These are phyloP conservation scores for Vireo altiloquus DNA, from an alignment of 2,113 vertebrate species.

Conservation along the genomic window DNA sequence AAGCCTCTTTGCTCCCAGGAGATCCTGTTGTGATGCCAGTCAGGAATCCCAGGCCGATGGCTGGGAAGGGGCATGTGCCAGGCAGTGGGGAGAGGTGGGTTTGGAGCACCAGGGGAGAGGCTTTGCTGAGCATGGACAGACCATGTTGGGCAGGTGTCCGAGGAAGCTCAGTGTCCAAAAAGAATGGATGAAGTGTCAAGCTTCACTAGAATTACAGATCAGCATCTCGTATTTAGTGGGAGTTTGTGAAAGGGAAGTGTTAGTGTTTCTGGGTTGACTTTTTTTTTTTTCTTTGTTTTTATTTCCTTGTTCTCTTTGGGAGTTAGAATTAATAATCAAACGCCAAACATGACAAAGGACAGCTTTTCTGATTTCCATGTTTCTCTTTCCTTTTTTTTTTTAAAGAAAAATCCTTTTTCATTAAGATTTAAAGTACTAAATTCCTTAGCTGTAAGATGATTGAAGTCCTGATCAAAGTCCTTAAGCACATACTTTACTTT, in stretches of 20 bases:
- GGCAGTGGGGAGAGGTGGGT: not conserved
- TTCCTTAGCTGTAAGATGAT: slow-evolving; percentile 40
- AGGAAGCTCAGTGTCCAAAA: not conserved
- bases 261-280: not conserved
- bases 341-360: not conserved
- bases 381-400: not conserved
- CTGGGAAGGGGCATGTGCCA: not conserved
- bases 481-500: slow-evolving; percentile 38
- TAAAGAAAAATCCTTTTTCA: not conserved
- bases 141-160: not conserved
- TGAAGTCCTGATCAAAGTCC: slow-evolving; percentile 55
- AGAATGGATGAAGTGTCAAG: not conserved
- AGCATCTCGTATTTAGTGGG: not conserved
- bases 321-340: slow-evolving; percentile 13
- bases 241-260: not conserved
- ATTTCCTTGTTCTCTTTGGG: not conserved
- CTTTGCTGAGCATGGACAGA: not conserved
- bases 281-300: not conserved
- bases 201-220: not conserved
- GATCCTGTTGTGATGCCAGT: not conserved
- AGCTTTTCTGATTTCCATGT: not conserved
- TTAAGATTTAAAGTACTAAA: slow-evolving; percentile 41
- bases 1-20: not conserved
- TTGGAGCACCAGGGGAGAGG: not conserved
- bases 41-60: not conserved